Base-by-base conservation (phyloP, 2,888 invertebrate species). In the Coenonympha glycerion region DNA sequence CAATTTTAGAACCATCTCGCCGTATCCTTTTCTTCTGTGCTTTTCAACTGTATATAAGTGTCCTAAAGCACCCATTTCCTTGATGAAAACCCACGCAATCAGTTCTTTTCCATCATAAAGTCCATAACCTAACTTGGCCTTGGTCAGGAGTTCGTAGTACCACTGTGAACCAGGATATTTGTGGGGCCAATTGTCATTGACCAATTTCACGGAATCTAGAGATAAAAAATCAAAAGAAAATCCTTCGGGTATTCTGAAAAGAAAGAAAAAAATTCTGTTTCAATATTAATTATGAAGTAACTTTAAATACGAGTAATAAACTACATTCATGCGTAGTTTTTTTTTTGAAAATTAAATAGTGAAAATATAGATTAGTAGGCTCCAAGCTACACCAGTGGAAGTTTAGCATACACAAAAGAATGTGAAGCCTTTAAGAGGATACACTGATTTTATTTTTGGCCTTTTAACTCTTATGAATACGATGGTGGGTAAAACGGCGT, bases 21-120 rank as follows among this genome's bases (percentile, higher is more conserved):
- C 79, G 34, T 76, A 79, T 0, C 79, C 79, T 49, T 71, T 73
- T 13, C 65, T 65, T 52, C 81, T 74, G 2, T 78, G 62, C 1
- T 65, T 58, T 52, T 75, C 69, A 16, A 76, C 11, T 0, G 77
- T 79, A 31, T 68, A 80, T 6, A 80, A 53, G 50, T 82, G 79
- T 0, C 68, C 60, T 1, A 80, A 57, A 1, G 68, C 64, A 1
- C 82, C 81, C 36, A 58, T 62, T 61, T 79, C 76, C 18, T 70
- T 74, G 6, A 78, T 55, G 6, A 71, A 63, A 0, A 69, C 62
- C 79, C 80, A 82, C 1, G 73, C 59, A 5, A 73, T 42, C 3
- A 76, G 56, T 2, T 56, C 57, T 2, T 64, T 42, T 11, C 69
- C 57, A 1, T 61, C 47, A 46, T 65, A 76, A 2, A 82, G 65